Base-by-base conservation (phyloP, 2,113 vertebrate genomes). In the Anthoscopus minutus region DNA sequence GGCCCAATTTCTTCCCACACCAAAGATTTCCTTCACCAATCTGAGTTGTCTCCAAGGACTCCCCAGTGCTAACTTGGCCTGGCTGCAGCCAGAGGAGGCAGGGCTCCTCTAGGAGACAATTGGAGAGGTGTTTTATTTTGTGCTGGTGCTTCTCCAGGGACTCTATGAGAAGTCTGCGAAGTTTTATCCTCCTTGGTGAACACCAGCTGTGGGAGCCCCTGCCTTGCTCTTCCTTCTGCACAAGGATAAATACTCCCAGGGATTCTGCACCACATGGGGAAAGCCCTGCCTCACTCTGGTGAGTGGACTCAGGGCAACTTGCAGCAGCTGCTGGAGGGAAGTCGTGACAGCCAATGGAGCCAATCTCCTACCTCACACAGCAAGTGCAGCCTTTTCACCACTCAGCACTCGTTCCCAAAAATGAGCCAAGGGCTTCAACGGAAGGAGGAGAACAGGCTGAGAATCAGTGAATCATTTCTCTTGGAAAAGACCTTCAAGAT, bases 141-240 rank as follows among this genome's bases (percentile, higher is more conserved):
- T 51, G 50, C 40, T 3, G 2, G 4, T 27, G 45, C 33, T 31
- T 70, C 61, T 45, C 35, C 60, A 48, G 27, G 14, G 70, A 28
- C 40, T 53, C 50, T 11, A 9, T 6, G 24, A 58, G 54, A 65
- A 40, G 15, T 4, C 51, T 42, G 28, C 0, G 0, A 28, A 40
- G 74, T 50, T 70, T 38, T n/a, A 37, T 7, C 40, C 10, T 15
- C 40, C 27, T 35, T 8, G 11, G 23, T 40, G 65, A 72, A 73
- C 27, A 10, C 21, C 42, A 82, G 42, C 42, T 56, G 28, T 9
- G 3, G 1, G 9, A 81, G 11, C 5, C 28, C 56, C 56, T 11
- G n/a, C 62, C 76, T 15, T 57, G 51, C 20, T 66, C 15, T 44
- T 58, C 79, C 6, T 7, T 15, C 76, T 42, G 7, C 47, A 31